These are phyloP conservation scores for Archaeoteleia sp. DNA, from an alignment of 2,888 invertebrate species.

Conservation along the genomic window DNA sequence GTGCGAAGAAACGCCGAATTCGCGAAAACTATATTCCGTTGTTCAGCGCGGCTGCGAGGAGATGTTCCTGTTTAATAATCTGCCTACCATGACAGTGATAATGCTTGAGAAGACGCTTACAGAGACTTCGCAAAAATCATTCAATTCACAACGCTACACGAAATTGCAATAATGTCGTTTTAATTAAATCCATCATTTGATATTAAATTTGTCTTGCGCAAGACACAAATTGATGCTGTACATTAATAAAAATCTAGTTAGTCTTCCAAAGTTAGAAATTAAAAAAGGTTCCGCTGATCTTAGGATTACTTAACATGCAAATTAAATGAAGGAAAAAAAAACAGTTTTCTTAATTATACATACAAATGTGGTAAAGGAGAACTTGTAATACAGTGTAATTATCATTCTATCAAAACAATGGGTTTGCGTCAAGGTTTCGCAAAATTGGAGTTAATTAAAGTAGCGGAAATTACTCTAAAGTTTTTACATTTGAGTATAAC, in stretches of 20 bases:
- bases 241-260: too few species aligned
- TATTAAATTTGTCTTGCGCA: too few species aligned
- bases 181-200: too few species aligned
- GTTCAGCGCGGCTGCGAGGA: constrained; percentile 37
- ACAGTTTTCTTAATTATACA: constrained; percentile 8
- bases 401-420: constrained; percentile 14
- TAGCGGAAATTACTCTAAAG: background rate
- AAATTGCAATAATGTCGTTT: background rate
- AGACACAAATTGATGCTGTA: too few species aligned
- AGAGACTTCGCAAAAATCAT: background rate
- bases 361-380: constrained; percentile 7
- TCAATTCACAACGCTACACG: background rate
- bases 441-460: constrained; percentile 10
- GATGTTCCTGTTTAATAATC: constrained; percentile 66
- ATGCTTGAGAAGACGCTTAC: constrained; percentile 51
- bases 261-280: too few species aligned
- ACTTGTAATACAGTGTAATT: constrained; percentile 10
- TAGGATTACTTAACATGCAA: constrained; percentile 9
- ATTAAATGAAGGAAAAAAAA: constrained; percentile 9
- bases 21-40: constrained; percentile 29
- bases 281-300: background rate
- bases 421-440: constrained; percentile 6
- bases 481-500: constrained; percentile 1
- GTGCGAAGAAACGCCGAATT: constrained; percentile 23
- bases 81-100: constrained; percentile 58